Evolutionary conservation across 1,140 invertebrate genomes (phyloP), one percentile per base, ranked within the genome.

Genomic region (Hylyphantes graminicola): DNA sequence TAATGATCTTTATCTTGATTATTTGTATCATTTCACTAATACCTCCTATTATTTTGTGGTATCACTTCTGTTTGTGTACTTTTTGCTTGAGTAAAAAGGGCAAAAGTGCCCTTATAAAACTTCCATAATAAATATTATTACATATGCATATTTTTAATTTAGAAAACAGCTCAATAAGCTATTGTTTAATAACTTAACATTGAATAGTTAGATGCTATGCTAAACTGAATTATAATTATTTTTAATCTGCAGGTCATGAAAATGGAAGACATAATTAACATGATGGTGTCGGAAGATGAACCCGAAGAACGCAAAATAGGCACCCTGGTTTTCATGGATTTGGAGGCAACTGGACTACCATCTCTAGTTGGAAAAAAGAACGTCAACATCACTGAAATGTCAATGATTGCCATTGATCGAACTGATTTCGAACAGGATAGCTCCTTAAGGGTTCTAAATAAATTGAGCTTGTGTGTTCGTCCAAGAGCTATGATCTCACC

Each of bases 331-430:
- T 87, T 87, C 65, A 79, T 86, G 54, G 86, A 87, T 48, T 59
- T 87, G 54, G 86, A 87, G 78, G 13, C 79, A 8, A 87, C 86
- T 9, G 85, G 85, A 76, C 48, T 87, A 50, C 86, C 86, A 35
- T 54, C 57, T 48, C 50, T 80, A 5, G 54, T 86, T n/a, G 80
- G 80, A 21, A 68, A 57, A 67, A 74, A 61, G 35, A 86, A 83
- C 73, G 85, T 86, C n/a, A 73, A 83, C 15, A 87, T 87, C 17
- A 87, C 86, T 12, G 86, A 87, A 74, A 19, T 87, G 19, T 73
- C 86, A 15, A 21, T 87, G 17, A 35, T 87, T 70, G 86, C 86
- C 9, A 59, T 86, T 63, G 80, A 81, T 35, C 51, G 76, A 35
- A 21, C 53, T 12, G 54, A 81, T 21, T 87, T 87, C 78, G 84